Base-by-base conservation (phyloP, 1,140 invertebrate species). In the Caenorhabditis remanei region DNA sequence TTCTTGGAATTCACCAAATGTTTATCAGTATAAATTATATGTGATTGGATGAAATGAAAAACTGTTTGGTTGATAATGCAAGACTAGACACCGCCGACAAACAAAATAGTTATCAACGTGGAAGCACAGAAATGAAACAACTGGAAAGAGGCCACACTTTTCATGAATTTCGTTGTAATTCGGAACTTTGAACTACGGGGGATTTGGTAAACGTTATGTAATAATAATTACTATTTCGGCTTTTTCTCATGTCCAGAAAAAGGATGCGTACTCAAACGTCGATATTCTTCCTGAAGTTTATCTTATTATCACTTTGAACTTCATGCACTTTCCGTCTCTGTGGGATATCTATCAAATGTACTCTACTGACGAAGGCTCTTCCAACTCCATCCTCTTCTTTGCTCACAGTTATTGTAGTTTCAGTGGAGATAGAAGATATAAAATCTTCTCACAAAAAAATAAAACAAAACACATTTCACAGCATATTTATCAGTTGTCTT, bases 321-420 rank as follows among this genome's bases (percentile, higher is more conserved):
- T 19, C 56, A n/a, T 16, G 14, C 19, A n/a, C n/a, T 4, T 63
- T 32, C 61, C 50, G 0, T 53, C 1, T 24, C 21, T 63, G 21
- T 32, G 61, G 6, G 61, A 11, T 11, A 32, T 63, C 8, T 24
- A 40, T 11, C n/a, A 71, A 43, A 71, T 71, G 65, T 71, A 71
- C 46, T 24, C 65, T 63, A 71, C 41, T 46, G 40, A 71, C 65
- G 65, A 16, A 71, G 65, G 65, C 46, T 43, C 9, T 16, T 46
- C 41, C 41, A 43, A 24, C 32, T 32, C 32, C 32, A 32, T 32
- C 2, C 32, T 1, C 2, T 32, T 32, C 2, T 32, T 32, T 32
- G 0, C 2, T 32, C 32, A 32, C 32, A 71, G 16, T 19, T 7
- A 43, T 46, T n/a, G 21, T 32, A 46, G 21, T 43, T 71, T 71